Conservation (phyloP, 2,113 vertebrate genomes). For the Dipodomys stephensi region DNA sequence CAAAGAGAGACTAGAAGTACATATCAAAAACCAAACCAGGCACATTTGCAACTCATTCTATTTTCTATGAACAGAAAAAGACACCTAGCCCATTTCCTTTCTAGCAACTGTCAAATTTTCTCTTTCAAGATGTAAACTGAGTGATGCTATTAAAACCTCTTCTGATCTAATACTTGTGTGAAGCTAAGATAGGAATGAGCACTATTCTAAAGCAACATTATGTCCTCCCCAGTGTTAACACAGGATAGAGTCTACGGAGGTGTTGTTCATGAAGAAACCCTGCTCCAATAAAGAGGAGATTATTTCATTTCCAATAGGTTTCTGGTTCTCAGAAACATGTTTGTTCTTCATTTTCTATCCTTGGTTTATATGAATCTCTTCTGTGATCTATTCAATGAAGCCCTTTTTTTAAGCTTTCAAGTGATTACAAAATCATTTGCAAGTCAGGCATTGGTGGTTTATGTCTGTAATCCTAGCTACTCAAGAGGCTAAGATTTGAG, state of each 20-base stretch:
- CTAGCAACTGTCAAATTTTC: not conserved
- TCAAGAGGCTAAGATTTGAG: too few species aligned
- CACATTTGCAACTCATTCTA: not conserved
- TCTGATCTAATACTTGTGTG: not conserved
- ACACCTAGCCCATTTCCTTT: not conserved
- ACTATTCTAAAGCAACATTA: not conserved
- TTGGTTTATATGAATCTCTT: constrained; percentile 2
- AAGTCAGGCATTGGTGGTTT: too few species aligned
- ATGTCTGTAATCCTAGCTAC: too few species aligned
- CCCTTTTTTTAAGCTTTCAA: not conserved
- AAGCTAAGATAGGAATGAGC: not conserved
- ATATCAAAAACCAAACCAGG: not conserved
- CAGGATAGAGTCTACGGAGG: not conserved
- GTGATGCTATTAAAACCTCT: not conserved
- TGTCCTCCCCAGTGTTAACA: not conserved
- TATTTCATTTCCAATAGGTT: not conserved
- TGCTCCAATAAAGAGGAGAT: not conserved
- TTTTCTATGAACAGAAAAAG: not conserved
- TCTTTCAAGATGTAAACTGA: constrained; percentile 7
- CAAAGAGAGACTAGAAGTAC: not conserved
- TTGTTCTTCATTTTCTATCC: constrained; percentile 7
- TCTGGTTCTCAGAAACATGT: not conserved
- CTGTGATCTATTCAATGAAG: not conserved
- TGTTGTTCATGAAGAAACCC: not conserved
- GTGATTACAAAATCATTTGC: not conserved